phyloP scores from a whole-genome alignment of 1,140 invertebrate genomes.

The Drosophila tani region DNA sequence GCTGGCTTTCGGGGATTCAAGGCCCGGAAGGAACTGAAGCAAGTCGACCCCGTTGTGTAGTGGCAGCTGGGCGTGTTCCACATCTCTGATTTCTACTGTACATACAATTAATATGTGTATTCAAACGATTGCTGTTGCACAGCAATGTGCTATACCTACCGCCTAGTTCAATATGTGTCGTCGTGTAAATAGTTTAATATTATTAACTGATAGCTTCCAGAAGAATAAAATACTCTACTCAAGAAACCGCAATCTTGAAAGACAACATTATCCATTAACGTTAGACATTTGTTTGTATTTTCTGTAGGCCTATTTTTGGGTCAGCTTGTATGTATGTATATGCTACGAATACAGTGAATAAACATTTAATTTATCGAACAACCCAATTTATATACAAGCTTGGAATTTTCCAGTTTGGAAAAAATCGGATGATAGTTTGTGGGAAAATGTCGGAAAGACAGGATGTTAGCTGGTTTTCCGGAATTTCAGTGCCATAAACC shows the following conservation, averaged over 20 bases:
- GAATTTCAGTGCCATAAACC: background rate
- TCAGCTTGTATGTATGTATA: conserved; percentile 18
- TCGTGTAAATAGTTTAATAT: conserved; percentile 49
- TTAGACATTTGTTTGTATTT: conserved; percentile 34
- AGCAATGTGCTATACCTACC: conserved; percentile 28
- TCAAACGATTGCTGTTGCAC: conserved; percentile 28
- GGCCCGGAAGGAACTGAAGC: conserved; percentile 85
- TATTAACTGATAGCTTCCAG: conserved; percentile 41
- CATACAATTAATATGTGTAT: conserved; percentile 48
- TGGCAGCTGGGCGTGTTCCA: conserved; percentile 6
- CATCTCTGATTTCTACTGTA: conserved; percentile 39
- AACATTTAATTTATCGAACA: conserved; percentile 33
- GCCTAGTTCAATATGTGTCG: conserved; percentile 40
- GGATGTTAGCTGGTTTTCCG: conserved; percentile 5
- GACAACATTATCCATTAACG: conserved; percentile 44
- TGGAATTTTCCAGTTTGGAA: conserved; percentile 12
- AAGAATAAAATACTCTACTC: conserved; percentile 49
- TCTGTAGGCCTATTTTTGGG: conserved; percentile 40
- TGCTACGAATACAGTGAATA: conserved; percentile 30
- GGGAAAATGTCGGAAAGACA: background rate
- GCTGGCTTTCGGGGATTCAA: conserved; percentile 87
- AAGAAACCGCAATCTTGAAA: conserved; percentile 47
- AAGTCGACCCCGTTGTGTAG: conserved; percentile 46
- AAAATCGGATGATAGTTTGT: background rate
- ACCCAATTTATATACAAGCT: conserved; percentile 3